Conservation (phyloP, 2,888 invertebrate genomes). For the Plebejus argus region DNA sequence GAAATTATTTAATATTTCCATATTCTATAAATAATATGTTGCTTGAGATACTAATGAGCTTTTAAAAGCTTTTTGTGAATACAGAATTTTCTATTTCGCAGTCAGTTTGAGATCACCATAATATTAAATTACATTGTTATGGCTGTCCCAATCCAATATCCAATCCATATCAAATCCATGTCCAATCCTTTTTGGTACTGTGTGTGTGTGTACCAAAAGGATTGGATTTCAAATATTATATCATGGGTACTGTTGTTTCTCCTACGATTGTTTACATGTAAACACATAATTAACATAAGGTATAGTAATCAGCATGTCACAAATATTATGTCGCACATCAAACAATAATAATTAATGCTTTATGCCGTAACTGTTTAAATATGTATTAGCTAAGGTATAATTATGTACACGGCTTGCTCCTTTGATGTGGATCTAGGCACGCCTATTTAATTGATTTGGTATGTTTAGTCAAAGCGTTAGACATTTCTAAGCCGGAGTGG, state of each 20-base stretch:
- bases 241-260: neutral
- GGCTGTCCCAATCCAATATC: too few species aligned
- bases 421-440: constrained; percentile 17
- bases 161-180: too few species aligned
- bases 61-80: neutral
- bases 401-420: constrained; percentile 26
- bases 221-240: neutral
- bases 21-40: neutral
- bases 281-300: neutral
- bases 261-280: neutral
- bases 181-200: too few species aligned
- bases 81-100: too few species aligned
- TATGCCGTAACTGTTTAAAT: neutral
- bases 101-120: too few species aligned
- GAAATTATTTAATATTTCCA: neutral
- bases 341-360: constrained; percentile 7
- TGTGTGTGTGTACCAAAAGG: neutral
- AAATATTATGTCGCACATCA: constrained; percentile 6
- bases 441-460: constrained; percentile 24
- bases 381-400: constrained; percentile 22
- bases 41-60: neutral
- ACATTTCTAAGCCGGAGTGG: constrained; percentile 21
- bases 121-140: too few species aligned
- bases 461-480: constrained; percentile 25
- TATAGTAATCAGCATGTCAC: constrained; percentile 13